Evolutionary conservation across 2,113 vertebrate genomes (phyloP).

Genomic region (Pomatostomus ruficeps): DNA sequence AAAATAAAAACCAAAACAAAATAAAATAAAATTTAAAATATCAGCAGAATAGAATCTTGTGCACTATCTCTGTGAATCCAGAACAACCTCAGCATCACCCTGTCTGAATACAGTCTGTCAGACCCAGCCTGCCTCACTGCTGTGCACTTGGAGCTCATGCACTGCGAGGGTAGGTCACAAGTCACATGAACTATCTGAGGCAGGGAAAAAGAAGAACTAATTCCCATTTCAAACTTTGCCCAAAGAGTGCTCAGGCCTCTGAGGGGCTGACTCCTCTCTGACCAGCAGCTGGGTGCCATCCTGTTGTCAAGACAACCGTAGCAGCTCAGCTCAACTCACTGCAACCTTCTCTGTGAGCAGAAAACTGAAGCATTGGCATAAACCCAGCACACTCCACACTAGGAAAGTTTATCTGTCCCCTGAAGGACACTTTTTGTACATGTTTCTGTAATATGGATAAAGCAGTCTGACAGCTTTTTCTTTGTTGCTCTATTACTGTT

Average conservation of each 20-base stretch:
- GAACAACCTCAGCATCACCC: background rate
- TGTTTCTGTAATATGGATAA: background rate
- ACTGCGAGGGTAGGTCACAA: background rate
- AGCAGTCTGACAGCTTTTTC: background rate
- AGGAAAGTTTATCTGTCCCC: background rate
- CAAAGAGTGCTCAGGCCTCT: background rate
- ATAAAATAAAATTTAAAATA: background rate
- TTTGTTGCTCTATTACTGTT: background rate
- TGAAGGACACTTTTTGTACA: background rate
- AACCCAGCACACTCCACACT: rapidly evolving
- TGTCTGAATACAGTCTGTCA: background rate
- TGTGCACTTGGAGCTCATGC: background rate
- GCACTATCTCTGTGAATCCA: background rate
- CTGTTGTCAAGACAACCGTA: background rate
- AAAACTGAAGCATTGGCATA: background rate
- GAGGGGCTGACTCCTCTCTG: background rate
- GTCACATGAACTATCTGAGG: background rate
- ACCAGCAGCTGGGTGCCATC: background rate
- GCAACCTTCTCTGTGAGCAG: background rate
- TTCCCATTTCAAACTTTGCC: background rate
- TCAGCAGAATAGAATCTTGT: background rate
- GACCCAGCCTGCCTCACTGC: background rate
- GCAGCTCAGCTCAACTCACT: background rate
- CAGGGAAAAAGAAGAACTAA: background rate
- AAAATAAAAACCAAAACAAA: background rate